Base-by-base conservation (phyloP, 2,888 invertebrate genomes). In the Torymus auratus region DNA sequence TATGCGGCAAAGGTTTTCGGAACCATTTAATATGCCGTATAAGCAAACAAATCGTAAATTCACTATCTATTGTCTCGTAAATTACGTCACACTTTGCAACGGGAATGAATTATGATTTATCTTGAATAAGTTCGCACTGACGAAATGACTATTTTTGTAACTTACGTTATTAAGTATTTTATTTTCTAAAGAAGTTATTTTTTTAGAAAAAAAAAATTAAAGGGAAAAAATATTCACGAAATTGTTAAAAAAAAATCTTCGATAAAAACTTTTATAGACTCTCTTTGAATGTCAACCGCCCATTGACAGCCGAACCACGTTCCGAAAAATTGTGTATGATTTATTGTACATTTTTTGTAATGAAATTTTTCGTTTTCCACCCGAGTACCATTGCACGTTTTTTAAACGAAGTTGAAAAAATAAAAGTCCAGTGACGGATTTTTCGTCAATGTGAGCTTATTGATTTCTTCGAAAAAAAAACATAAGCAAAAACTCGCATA, bases 111-210 rank as follows among this genome's bases (percentile, higher is more conserved):
- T 78, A 64, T 78, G 68, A 76, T 78, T 80, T 52, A 82, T 56
- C 58, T 58, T 58, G 74, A 84, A 80, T 82, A 83, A 84, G 84
- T 82, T 87, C 84, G 83, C 83, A 85, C 76, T 85, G 85, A 85
- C 84, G 85, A 84, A 85, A 85, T 74, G 56, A 78, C 62, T 80
- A 80, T 80, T 78, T 78, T 82, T 80, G 80, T 80, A 80, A 72
- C 65, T 73, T 82, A 17, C 69, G 76, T 69, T 82, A 76, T 76
- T 74, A 76, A 79, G 77, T 79, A 69, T 79, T 79, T 77, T 69
- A 79, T 77, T 76, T 23, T 81, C 79, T 61, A 74, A 80, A 78
- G 12, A 81, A 68, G 69, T 81, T 81, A 75, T 79, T 79, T 77
- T 83, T 79, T 76, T 75, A 75, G 52, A 61, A 62, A 83, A 83